phyloP scores from a whole-genome alignment of 2,797 vertebrate species.

The Harpagifer antarcticus region DNA sequence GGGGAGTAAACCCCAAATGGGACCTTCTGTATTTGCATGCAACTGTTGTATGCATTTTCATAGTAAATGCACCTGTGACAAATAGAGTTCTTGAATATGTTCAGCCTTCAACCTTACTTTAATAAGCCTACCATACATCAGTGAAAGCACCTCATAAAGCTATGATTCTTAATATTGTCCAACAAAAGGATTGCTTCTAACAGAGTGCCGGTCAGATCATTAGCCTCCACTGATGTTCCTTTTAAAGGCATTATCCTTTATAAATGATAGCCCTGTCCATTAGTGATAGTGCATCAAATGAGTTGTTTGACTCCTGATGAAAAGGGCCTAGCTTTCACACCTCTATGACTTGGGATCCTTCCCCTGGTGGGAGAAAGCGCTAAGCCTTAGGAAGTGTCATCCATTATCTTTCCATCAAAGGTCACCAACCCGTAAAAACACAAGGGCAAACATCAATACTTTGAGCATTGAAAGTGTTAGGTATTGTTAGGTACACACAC shows the following conservation, averaged over 20 bases:
- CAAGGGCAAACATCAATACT: conserved; percentile 43
- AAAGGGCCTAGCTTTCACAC: conserved; percentile 58
- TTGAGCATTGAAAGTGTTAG: conserved; percentile 24
- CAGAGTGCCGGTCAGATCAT: conserved; percentile 58
- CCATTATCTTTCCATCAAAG: conserved; percentile 52
- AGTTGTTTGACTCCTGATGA: conserved; percentile 66
- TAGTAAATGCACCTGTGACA: conserved; percentile 29
- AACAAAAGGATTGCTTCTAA: conserved; percentile 38
- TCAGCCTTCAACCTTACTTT: conserved; percentile 32
- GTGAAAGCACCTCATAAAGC: conserved; percentile 34
- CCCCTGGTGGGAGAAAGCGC: conserved; percentile 18
- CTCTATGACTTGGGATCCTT: conserved; percentile 33
- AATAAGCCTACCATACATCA: conserved; percentile 44
- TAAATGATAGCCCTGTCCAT: conserved; percentile 71
- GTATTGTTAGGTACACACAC: background rate
- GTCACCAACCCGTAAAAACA: conserved; percentile 38
- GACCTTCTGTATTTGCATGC: conserved; percentile 4
- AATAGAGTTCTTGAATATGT: conserved; percentile 24
- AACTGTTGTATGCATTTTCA: conserved; percentile 5
- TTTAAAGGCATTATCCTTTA: conserved; percentile 77
- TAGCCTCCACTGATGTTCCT: conserved; percentile 56
- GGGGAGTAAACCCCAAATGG: background rate
- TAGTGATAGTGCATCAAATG: conserved; percentile 66
- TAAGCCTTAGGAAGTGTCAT: conserved; percentile 26
- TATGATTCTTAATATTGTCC: conserved; percentile 54